Percentiles rank a stretch among this genome's conserved stretches.
Evolutionary conservation across 2,888 invertebrate species (phyloP).

Genomic region (Automeris io): DNA sequence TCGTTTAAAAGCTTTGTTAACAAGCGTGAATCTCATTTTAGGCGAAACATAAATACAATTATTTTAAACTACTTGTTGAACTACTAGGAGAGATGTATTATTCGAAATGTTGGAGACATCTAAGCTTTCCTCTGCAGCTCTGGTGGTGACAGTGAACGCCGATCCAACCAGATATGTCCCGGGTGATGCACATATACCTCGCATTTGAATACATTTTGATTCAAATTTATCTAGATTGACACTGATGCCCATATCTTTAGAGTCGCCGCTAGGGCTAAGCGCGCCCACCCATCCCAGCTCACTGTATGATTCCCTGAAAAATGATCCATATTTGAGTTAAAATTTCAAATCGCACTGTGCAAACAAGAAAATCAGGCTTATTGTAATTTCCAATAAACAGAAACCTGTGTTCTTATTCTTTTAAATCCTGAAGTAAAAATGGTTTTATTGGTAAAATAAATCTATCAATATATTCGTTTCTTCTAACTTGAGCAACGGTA

Average conservation of each 20-base stretch:
- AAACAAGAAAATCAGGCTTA: no score
- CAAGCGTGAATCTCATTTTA: no score
- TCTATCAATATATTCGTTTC: no score
- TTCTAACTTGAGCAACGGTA: no score
- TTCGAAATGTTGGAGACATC: constrained; percentile 38
- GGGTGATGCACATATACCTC: constrained; percentile 78
- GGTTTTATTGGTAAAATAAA: no score
- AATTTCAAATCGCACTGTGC: neutral
- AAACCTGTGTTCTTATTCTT: no score
- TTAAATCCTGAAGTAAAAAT: no score
- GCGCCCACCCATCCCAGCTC: constrained; percentile 68
- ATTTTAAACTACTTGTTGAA: constrained; percentile 31
- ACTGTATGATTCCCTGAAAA: constrained; percentile 45
- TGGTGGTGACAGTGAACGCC: constrained; percentile 64
- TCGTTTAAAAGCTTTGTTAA: no score
- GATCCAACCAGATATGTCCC: constrained; percentile 83
- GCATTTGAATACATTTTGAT: constrained; percentile 74
- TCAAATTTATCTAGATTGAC: constrained; percentile 68
- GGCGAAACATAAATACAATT: no score
- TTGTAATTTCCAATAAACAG: no score
- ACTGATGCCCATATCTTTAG: constrained; percentile 51
- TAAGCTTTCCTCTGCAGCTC: constrained; percentile 22
- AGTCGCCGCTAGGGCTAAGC: constrained; percentile 52
- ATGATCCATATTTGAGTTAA: neutral
- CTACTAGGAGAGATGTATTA: constrained; percentile 56